Evolutionary conservation across 2,888 invertebrate species (phyloP), one percentile per base, ranked within the genome.

Genomic region (Agonum fuliginosum): DNA sequence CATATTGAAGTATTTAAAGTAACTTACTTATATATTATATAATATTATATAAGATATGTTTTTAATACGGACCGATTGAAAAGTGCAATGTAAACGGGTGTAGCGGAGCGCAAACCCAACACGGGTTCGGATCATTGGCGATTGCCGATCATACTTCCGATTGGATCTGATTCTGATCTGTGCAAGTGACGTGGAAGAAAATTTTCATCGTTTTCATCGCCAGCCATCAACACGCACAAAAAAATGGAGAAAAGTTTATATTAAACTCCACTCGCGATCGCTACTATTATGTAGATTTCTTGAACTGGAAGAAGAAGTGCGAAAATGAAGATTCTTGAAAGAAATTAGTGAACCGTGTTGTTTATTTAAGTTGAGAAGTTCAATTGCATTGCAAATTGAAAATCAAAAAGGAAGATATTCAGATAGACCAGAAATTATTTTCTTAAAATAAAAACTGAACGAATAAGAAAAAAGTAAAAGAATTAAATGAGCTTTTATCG

Each of bases 291-390:
- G 24, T 10, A 54, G 54, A 54, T 54, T 54, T 54, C 24, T 24
- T 54, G 24, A 54, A 22, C 8, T 12, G 54, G 22, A 54, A 54
- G 12, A 54, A 48, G 19, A 48, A 48, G 24, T 8, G 54, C n/a
- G 24, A n/a, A 54, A 48, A 54, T 22, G 48, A 54, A 54, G 54
- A 54, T 12, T 12, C 54, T n/a, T 3, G 12, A 12, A 54, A 54
- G 54, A 27, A 54, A 54, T 54, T 54, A 54, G 54, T 22, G 54
- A 54, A 54, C 24, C 54, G 54, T 27, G 48, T 54, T 54, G 54
- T 54, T 54, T 24, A 54, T 27, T 54, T 54, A 54, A 54, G 48
- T 37, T 37, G 10, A 48, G 19, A 20, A 48, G 27, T 54, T 24
- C 54, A 54, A 54, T 54, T 54, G 24, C 24, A 54, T 54, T 24